Evolutionary conservation across 2,888 invertebrate species (phyloP).

Genomic region (Ceriagrion tenellum): DNA sequence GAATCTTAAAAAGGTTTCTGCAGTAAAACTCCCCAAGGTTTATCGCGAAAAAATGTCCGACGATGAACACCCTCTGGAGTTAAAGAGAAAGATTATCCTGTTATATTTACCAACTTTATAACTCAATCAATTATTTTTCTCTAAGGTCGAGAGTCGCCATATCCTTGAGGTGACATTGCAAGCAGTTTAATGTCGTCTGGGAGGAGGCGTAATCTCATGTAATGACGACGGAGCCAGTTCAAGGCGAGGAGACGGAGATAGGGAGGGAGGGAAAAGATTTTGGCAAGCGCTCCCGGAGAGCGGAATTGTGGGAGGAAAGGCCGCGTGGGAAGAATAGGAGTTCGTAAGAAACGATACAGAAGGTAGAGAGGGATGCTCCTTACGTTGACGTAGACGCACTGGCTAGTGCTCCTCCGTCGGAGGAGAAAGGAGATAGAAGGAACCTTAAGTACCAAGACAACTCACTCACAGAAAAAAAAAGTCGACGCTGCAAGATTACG

Average conservation of each 20-base stretch:
- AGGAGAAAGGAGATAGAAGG: not conserved
- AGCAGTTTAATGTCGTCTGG: not conserved
- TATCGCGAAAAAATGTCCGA: not conserved
- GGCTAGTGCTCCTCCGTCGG: not conserved
- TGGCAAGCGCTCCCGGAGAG: not conserved
- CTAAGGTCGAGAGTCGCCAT: not conserved
- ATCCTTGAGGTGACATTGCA: constrained; percentile 27
- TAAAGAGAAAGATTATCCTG: not conserved
- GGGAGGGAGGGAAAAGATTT: not conserved
- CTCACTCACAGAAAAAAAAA: not conserved
- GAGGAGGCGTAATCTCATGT: constrained; percentile 16
- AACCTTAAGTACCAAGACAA: not conserved
- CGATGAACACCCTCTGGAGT: too few species aligned
- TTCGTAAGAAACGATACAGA: not conserved
- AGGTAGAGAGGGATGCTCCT: not conserved
- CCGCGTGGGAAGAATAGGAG: not conserved
- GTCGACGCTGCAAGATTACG: not conserved
- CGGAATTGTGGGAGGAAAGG: not conserved
- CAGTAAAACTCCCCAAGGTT: not conserved
- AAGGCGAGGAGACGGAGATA: not conserved
- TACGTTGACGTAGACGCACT: not conserved
- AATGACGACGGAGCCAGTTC: not conserved
- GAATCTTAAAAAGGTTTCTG: not conserved
- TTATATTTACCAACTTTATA: not conserved
- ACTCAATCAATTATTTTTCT: not conserved